Base-by-base conservation (phyloP, 2,113 vertebrate genomes). In the Nothocercus nigrocapillus region DNA sequence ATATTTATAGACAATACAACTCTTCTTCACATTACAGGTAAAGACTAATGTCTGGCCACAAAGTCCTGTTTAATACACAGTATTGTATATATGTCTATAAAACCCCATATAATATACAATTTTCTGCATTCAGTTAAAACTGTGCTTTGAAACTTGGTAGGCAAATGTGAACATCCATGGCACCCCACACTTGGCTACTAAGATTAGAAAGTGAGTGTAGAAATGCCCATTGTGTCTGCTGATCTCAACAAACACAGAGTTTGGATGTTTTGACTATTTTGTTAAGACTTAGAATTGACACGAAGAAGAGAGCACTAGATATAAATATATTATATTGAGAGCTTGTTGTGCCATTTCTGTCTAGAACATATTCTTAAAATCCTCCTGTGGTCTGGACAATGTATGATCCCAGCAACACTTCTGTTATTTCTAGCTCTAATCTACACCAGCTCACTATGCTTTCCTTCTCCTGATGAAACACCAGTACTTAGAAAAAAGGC, bases 401-500 rank as follows among this genome's bases (percentile, higher is more conserved):
- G 61, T 77, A 20, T 6, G 66, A 62, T 13, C 16, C 38, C 4
- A 36, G 19, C 6, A 59, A 25, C 13, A 49, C 32, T 83, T 56
- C 34, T 85, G 38, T 17, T 1, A 1, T 68, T 88, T 87, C 28
- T 30, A 79, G 20, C 36, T 67, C 5, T 72, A 45, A 62, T 10
- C 54, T 56, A 40, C 24, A 38, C 40, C 13, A 44, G 16, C 47
- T 42, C 6, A 17, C 14, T 42, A 24, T 40, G 27, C 13, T 5
- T 64, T 93, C 42, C 20, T 11, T 10, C 34, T 88, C 13, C 47
- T 11, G n/a, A 62, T 70, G 77, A 88, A 89, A 58, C n/a, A 70
- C 2, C 0, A 1, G 81, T 56, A 66, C 61, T 0, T 30, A 9
- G 20, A 30, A 69, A 89, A 89, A 89, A 87, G 2, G 4, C 3